phyloP scores from a whole-genome alignment of 2,797 vertebrate genomes.

The Sebastes glaucus region DNA sequence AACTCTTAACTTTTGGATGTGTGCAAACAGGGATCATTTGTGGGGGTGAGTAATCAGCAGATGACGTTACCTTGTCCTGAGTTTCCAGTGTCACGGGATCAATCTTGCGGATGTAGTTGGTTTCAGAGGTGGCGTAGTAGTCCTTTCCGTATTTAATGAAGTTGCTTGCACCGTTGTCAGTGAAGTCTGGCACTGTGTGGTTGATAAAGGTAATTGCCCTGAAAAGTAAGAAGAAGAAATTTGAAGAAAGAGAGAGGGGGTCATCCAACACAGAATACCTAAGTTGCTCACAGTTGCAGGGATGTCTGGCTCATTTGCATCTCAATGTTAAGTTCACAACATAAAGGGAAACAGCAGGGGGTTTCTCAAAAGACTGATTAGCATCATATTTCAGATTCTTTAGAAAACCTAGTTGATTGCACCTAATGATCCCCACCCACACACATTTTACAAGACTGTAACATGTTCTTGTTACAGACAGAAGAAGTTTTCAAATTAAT shows the following conservation, averaged over 20 bases:
- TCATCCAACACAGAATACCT: not conserved
- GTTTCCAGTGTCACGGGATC: slow-evolving; percentile 91
- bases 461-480: not conserved
- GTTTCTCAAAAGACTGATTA: not conserved
- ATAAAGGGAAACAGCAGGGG: not conserved
- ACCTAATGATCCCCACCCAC: not conserved
- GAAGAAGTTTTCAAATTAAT: not conserved
- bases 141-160: slow-evolving; percentile 92
- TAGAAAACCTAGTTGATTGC: not conserved
- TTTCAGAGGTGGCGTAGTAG: slow-evolving; percentile 92
- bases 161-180: slow-evolving; percentile 94
- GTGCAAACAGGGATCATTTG: not conserved
- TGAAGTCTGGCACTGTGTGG: slow-evolving; percentile 95
- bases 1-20: not conserved
- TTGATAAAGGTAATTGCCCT: slow-evolving; percentile 93
- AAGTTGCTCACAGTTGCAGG: not conserved
- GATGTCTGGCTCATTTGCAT: not conserved
- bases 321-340: not conserved
- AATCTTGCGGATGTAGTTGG: slow-evolving; percentile 95
- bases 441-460: not conserved
- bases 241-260: too few species aligned
- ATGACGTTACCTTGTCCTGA: slow-evolving; percentile 87
- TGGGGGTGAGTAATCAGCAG: not conserved
- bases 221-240: not conserved
- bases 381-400: not conserved